Evolutionary conservation across 2,888 invertebrate genomes (phyloP).

Genomic region (Leptopilina myrica): DNA sequence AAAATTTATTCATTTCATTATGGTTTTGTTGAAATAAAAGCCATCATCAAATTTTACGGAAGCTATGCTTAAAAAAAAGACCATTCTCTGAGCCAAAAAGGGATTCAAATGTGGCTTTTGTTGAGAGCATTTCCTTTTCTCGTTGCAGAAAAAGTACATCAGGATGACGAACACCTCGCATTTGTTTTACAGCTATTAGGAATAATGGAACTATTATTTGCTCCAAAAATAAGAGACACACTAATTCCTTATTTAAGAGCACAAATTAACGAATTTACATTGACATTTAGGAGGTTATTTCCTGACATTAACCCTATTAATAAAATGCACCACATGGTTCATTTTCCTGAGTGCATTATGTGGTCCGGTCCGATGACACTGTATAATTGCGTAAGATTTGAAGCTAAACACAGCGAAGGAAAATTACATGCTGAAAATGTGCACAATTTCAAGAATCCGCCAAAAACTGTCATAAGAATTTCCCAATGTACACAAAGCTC

Average conservation of each 20-base stretch:
- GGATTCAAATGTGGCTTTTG: constrained; percentile 56
- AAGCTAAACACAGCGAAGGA: constrained; percentile 50
- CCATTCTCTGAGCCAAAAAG: too few species aligned
- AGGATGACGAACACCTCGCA: not conserved
- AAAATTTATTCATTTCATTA: too few species aligned
- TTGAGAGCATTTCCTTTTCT: constrained; percentile 41
- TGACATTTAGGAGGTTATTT: constrained; percentile 47
- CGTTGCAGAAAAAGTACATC: not conserved
- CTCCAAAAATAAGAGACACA: constrained; percentile 47
- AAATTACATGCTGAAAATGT: too few species aligned
- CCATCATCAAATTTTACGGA: too few species aligned
- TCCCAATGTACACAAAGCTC: too few species aligned
- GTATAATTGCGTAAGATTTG: constrained; percentile 50
- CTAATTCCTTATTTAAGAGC: constrained; percentile 43
- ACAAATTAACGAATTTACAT: constrained; percentile 48
- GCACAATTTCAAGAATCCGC: too few species aligned
- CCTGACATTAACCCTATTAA: constrained; percentile 55
- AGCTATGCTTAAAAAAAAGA: too few species aligned
- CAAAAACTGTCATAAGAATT: too few species aligned
- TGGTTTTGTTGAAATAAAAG: too few species aligned
- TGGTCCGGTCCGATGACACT: constrained; percentile 46
- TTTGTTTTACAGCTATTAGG: not conserved
- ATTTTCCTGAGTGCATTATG: constrained; percentile 47
- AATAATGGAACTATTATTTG: constrained; percentile 58
- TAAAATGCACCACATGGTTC: constrained; percentile 53